Percentiles rank a stretch among this genome's conserved stretches.
Conservation (phyloP, 2,888 invertebrate species). For the Pachymerium ferrugineum region DNA sequence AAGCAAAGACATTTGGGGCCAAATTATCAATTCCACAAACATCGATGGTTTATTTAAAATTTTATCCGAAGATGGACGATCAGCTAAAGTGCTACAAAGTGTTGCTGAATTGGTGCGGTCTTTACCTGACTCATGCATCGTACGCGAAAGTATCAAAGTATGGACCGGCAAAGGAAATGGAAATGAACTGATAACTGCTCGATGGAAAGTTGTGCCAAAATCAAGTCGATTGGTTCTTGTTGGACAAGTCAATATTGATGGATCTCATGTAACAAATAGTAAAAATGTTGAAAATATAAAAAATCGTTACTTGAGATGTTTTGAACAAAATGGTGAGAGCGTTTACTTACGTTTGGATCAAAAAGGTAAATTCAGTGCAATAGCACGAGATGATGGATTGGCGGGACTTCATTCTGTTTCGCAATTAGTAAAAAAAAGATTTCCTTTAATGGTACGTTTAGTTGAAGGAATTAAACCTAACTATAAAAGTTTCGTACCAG, state of each 20-base stretch:
- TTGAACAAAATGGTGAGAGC: conserved; percentile 75
- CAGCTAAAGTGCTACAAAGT: conserved; percentile 74
- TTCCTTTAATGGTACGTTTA: conserved; percentile 85
- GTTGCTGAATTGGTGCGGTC: conserved; percentile 68
- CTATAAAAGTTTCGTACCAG: conserved; percentile 73
- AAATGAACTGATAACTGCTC: conserved; percentile 41
- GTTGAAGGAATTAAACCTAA: conserved; percentile 80
- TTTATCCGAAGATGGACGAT: conserved; percentile 86
- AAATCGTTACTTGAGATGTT: conserved; percentile 74
- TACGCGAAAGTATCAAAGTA: conserved; percentile 69
- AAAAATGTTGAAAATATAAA: conserved; percentile 41
- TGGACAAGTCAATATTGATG: conserved; percentile 56
- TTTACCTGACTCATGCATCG: conserved; percentile 58
- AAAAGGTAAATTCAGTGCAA: conserved; percentile 82
- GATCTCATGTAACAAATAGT: conserved; percentile 29
- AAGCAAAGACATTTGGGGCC: conserved; percentile 69
- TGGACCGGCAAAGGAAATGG: conserved; percentile 48
- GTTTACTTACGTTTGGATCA: conserved; percentile 78
- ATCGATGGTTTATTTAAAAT: conserved; percentile 87
- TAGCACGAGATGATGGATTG: conserved; percentile 88
- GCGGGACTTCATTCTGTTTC: conserved; percentile 89
- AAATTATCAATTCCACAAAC: conserved; percentile 83
- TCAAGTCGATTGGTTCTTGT: conserved; percentile 77
- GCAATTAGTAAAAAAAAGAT: conserved; percentile 77
- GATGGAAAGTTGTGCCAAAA: conserved; percentile 64